Conservation (phyloP, 2,888 invertebrate species). For the Carterocephalus palaemon region DNA sequence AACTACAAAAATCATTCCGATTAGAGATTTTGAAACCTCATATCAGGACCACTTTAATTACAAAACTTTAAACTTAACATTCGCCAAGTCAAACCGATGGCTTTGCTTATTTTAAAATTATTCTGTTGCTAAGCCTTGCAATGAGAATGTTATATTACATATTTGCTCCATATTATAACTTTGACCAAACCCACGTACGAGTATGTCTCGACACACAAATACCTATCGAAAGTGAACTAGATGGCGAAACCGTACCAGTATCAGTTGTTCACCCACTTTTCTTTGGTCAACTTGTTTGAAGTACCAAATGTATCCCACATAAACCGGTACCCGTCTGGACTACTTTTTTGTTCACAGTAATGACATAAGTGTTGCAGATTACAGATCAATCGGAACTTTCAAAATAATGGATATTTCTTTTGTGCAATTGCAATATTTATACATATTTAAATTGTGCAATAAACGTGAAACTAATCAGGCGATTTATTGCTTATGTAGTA, state of each 20-base stretch:
- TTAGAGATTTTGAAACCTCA: no score
- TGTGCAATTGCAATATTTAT: constrained; percentile 12
- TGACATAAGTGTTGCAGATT: constrained; percentile 23
- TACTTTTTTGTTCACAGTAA: constrained; percentile 12
- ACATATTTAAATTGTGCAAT: constrained; percentile 15
- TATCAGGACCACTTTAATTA: no score
- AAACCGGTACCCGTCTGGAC: constrained; percentile 24
- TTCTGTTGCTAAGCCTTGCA: no score
- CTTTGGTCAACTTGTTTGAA: constrained; percentile 48
- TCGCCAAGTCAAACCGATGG: no score
- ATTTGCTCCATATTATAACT: constrained; percentile 21
- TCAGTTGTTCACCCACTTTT: constrained; percentile 66
- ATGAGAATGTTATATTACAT: no score
- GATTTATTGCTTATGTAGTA: no score
- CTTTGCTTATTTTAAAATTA: no score
- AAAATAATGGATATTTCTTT: constrained; percentile 17
- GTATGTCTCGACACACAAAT: constrained; percentile 31
- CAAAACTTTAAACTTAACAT: no score
- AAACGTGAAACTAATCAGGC: constrained; percentile 6
- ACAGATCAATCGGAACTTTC: constrained; percentile 22
- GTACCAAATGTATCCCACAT: constrained; percentile 41
- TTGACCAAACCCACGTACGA: constrained; percentile 16
- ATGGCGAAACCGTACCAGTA: constrained; percentile 52
- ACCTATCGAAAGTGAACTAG: constrained; percentile 54
- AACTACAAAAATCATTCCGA: no score